These are phyloP conservation scores for Lasius platythorax DNA, from an alignment of 2,888 invertebrate species.

Conservation along the genomic window DNA sequence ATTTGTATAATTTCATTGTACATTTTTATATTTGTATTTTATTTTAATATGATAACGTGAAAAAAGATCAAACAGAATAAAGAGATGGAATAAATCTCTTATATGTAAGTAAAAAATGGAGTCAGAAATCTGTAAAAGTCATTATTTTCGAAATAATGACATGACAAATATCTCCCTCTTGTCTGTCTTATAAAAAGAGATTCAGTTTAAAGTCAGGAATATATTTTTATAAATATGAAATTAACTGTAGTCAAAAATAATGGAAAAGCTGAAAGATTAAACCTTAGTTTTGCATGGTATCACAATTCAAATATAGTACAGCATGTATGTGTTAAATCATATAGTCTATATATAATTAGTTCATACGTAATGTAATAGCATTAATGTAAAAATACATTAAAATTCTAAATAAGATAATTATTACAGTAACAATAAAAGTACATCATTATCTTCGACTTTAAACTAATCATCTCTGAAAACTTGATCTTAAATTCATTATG, in stretches of 20 bases:
- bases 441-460: conserved; percentile 72
- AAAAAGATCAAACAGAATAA: background rate
- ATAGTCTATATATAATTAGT: conserved; percentile 20
- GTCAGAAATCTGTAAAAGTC: background rate
- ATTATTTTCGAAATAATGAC: conserved; percentile 5
- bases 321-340: conserved; percentile 68
- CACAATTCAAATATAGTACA: conserved; percentile 61
- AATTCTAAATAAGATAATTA: conserved; percentile 4
- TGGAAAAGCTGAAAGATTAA: conserved; percentile 35
- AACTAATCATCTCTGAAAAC: conserved; percentile 62
- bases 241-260: background rate
- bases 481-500: conserved; percentile 58
- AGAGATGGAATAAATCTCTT: conserved; percentile 1
- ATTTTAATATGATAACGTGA: background rate
- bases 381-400: background rate
- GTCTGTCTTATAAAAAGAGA: conserved; percentile 20
- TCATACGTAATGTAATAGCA: conserved; percentile 5
- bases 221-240: background rate
- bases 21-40: background rate
- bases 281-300: conserved; percentile 66
- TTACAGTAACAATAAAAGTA: background rate
- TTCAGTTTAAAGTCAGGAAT: conserved; percentile 73
- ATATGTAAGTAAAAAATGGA: background rate
- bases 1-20: too few species aligned
- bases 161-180: background rate